Conservation (phyloP, 2,113 vertebrate species). For the Hippocampus mohnikei region DNA sequence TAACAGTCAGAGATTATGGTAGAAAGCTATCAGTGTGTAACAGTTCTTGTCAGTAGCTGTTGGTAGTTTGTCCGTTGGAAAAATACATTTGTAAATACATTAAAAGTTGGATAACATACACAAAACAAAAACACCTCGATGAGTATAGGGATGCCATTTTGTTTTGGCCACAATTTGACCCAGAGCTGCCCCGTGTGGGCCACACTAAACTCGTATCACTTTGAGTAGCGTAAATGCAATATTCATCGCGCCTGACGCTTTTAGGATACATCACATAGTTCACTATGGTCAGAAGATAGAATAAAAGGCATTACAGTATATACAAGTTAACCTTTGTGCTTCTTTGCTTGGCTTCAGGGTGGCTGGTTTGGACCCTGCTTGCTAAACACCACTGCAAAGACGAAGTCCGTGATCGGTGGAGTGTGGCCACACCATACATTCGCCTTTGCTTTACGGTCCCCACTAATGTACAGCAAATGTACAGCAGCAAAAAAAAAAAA, state of each 20-base stretch:
- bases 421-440: slow-evolving; percentile 49
- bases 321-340: slow-evolving; percentile 53
- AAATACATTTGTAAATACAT: slow-evolving; percentile 19
- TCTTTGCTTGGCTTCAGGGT: slow-evolving; percentile 25
- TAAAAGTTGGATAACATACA: slow-evolving; percentile 34
- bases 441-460: slow-evolving; percentile 40
- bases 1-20: slow-evolving; percentile 71
- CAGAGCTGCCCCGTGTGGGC: slow-evolving; percentile 54
- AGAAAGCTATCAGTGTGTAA: slow-evolving; percentile 64
- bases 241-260: slow-evolving; percentile 47
- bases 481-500: slow-evolving; percentile 35
- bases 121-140: slow-evolving; percentile 26
- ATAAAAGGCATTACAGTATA: slow-evolving; percentile 54
- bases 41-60: slow-evolving; percentile 62
- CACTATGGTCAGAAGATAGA: slow-evolving; percentile 66
- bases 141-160: slow-evolving; percentile 30
- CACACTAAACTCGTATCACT: slow-evolving; percentile 60
- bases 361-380: slow-evolving; percentile 27
- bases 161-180: slow-evolving; percentile 42
- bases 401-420: slow-evolving; percentile 42
- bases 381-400: slow-evolving; percentile 56
- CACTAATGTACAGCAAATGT: slow-evolving; percentile 58
- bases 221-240: slow-evolving; percentile 53
- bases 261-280: slow-evolving; percentile 69
- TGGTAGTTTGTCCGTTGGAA: slow-evolving; percentile 9